These are phyloP conservation scores for Thyatira batis DNA, from an alignment of 2,888 invertebrate species.

Conservation along the genomic window DNA sequence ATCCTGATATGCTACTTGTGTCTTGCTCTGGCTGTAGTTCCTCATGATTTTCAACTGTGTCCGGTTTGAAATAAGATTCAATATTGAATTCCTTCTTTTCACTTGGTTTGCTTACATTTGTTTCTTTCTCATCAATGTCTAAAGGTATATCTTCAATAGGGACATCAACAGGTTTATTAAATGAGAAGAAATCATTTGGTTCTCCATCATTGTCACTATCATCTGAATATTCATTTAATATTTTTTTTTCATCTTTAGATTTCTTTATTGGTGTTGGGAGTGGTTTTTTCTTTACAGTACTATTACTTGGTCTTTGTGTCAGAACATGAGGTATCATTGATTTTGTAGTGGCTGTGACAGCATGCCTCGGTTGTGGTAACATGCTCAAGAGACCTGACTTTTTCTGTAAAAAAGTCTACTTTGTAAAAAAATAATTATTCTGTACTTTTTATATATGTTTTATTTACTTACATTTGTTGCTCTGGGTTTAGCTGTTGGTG, in stretches of 20 bases:
- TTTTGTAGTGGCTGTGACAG: conserved; percentile 52
- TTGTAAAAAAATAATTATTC: conserved; percentile 2
- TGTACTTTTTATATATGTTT: background rate
- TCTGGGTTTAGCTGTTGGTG: conserved; percentile 66
- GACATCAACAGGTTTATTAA: conserved; percentile 70
- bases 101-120: conserved; percentile 9
- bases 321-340: conserved; percentile 74
- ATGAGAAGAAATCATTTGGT: conserved; percentile 80
- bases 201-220: conserved; percentile 77
- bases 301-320: conserved; percentile 57
- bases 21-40: conserved; percentile 30
- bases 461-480: conserved; percentile 42
- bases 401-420: conserved; percentile 71
- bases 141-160: conserved; percentile 59
- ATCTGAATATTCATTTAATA: conserved; percentile 61
- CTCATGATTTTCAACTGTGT: conserved; percentile 30
- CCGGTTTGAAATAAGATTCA: conserved; percentile 67
- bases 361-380: conserved; percentile 86
- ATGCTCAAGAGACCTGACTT: conserved; percentile 86
- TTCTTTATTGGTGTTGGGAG: conserved; percentile 45
- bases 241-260: conserved; percentile 37
- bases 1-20: conserved; percentile 14
- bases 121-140: conserved; percentile 49
- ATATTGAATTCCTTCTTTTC: conserved; percentile 47
- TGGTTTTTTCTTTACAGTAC: conserved; percentile 45